These are phyloP conservation scores for Sciurus carolinensis DNA, from an alignment of 2,797 vertebrate species.

Conservation along the genomic window DNA sequence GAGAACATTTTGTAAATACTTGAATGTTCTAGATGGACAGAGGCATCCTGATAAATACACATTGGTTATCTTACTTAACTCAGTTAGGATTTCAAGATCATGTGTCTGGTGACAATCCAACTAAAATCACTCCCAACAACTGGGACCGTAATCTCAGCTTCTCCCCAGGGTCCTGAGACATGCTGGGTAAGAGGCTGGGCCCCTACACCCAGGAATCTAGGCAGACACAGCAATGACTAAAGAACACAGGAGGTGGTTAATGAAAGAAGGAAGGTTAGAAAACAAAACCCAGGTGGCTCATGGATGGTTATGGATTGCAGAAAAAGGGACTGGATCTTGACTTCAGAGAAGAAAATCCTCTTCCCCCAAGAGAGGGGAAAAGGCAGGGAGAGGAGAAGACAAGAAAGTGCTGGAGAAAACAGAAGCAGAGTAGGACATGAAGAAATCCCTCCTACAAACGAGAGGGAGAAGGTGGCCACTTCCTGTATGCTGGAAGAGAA, in stretches of 20 bases:
- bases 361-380: not conserved
- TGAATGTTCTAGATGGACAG: conserved; percentile 71
- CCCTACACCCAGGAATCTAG: not conserved
- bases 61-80: conserved; percentile 76
- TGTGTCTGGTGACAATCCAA: conserved; percentile 60
- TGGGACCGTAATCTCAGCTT: conserved; percentile 50
- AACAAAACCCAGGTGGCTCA: conserved; percentile 42
- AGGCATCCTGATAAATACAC: conserved; percentile 72
- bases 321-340: not conserved
- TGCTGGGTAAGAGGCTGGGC: not conserved
- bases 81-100: conserved; percentile 76
- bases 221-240: conserved; percentile 43
- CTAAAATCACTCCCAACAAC: conserved; percentile 35
- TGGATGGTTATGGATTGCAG: conserved; percentile 28
- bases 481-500: not conserved
- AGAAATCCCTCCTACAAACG: not conserved
- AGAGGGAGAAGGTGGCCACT: not conserved
- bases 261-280: conserved; percentile 65
- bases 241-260: conserved; percentile 16
- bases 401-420: not conserved
- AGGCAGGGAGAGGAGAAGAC: not conserved
- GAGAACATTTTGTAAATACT: conserved; percentile 78
- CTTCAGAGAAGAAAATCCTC: conserved; percentile 13
- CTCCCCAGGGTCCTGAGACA: not conserved
- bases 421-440: not conserved